phyloP scores from a whole-genome alignment of 2,113 vertebrate genomes.

The Grammomys dolichurus region DNA sequence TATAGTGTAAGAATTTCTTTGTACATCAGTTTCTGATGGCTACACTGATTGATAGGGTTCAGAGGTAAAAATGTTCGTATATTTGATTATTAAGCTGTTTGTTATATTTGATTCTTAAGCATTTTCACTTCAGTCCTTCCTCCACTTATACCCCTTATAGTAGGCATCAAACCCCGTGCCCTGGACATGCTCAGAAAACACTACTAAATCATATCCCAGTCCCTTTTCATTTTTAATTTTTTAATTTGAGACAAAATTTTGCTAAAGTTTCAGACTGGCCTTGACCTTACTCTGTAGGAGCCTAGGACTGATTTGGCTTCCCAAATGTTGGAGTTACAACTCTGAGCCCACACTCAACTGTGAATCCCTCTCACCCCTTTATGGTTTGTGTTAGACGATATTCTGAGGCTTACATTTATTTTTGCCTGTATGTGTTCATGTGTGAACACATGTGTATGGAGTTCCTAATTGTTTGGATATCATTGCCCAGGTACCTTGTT shows the following conservation, averaged over 20 bases:
- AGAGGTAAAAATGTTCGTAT: slow-evolving; percentile 17
- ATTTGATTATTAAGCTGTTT: slow-evolving; percentile 26
- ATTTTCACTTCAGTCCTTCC: slow-evolving; percentile 26
- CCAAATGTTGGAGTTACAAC: background rate
- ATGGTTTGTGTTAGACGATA: background rate
- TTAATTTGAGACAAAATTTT: background rate
- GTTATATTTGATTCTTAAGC: slow-evolving; percentile 36
- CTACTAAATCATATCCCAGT: background rate
- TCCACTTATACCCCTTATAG: background rate
- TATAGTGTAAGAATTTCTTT: slow-evolving; percentile 20
- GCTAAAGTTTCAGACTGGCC: background rate
- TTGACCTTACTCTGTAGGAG: background rate
- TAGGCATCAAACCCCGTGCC: background rate
- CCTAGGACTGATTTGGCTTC: background rate
- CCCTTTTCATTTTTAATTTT: background rate
- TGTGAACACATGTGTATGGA: background rate
- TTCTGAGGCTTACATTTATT: background rate
- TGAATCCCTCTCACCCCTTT: background rate
- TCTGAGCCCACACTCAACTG: background rate
- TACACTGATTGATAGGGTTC: slow-evolving; percentile 10
- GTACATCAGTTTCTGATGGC: background rate
- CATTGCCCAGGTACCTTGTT: background rate
- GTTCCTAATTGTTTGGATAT: background rate
- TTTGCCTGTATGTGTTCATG: background rate
- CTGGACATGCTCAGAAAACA: background rate